These are phyloP conservation scores for Acanthoscelides obtectus DNA, from an alignment of 2,888 invertebrate genomes.

Conservation along the genomic window DNA sequence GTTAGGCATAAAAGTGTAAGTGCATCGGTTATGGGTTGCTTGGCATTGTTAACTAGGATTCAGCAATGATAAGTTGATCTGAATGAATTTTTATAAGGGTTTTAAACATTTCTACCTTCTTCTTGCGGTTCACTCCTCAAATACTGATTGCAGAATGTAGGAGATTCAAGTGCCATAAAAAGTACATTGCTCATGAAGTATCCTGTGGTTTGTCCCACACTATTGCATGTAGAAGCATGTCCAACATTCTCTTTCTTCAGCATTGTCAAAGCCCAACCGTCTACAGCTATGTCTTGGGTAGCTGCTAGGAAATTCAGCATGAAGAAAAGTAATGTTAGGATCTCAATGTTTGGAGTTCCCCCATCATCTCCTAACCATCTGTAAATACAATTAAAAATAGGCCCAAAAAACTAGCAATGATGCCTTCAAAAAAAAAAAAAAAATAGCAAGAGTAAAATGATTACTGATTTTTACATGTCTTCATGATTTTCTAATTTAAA, in stretches of 20 bases:
- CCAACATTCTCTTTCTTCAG: slow-evolving; percentile 93
- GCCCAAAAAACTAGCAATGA: too few relatives aligned
- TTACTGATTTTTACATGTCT: too few relatives aligned
- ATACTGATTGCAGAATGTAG: slow-evolving; percentile 93
- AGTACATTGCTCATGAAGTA: slow-evolving; percentile 95
- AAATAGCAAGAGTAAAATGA: too few relatives aligned
- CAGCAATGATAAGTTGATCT: too few relatives aligned
- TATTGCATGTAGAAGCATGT: slow-evolving; percentile 98
- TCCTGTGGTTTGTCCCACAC: slow-evolving; percentile 97
- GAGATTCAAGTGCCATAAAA: slow-evolving; percentile 93
- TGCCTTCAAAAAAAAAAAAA: too few relatives aligned
- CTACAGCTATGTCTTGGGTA: slow-evolving; percentile 98
- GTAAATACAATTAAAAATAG: too few relatives aligned
- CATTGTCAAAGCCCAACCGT: slow-evolving; percentile 99
- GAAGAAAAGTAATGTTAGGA: slow-evolving; percentile 84
- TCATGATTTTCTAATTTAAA: too few relatives aligned
- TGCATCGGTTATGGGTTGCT: too few relatives aligned
- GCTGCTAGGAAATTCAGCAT: slow-evolving; percentile 93
- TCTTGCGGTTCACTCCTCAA: slow-evolving; percentile 66
- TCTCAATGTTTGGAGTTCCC: slow-evolving; percentile 62
- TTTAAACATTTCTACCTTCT: slow-evolving; percentile 52
- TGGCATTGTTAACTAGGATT: too few relatives aligned
- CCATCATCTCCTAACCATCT: slow-evolving; percentile 69
- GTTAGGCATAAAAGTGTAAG: too few relatives aligned
- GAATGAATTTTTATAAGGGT: not conserved